Base-by-base conservation (phyloP, 2,888 invertebrate genomes). In the Drosophila longiperda region DNA sequence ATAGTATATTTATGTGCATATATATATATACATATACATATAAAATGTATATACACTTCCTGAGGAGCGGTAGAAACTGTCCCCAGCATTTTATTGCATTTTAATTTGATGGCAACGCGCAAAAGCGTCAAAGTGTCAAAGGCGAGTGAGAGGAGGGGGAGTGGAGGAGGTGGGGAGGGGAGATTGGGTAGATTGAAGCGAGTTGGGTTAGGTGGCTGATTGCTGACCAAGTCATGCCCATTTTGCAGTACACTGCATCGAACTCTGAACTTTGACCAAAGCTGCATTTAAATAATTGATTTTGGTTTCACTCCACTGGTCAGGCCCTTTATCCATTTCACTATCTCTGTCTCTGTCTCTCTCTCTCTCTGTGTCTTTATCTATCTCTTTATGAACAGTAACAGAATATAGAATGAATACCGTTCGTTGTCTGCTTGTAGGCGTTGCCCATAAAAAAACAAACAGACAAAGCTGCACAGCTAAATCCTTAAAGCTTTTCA, bases 281-380 rank as follows among this genome's bases (percentile, higher is more conserved):
- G 55, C 63, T 73, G 62, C 72, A 87, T 87, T 87, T 85, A 72
- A 85, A 90, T 85, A 85, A 90, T 82, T 85, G 79, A 87, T 87
- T 84, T 84, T 73, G 65, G 75, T 40, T 80, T 64, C 53, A 54
- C 58, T 75, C 64, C 55, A 45, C 52, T 55, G 48, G 40, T 40
- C 34, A 42, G 6, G 17, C 23, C 26, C 34, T 8, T 20, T 29
- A 11, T 0, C 34, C 6, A 23, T 20, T 53, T 15, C 23, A 23
- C 8, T 8, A n/a, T 3, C 42, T 26, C 38, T 17, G 29, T 49
- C 2, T 20, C 40, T 34, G n/a, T 8, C 11, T 7, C 1, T 15
- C 15, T 12, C 4, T 12, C 9, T 1, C 3, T 2, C 42, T 55
- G 5, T 32, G 9, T 20, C 50, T 11, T 15, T 15, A 20, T 32